Conservation (phyloP, 2,888 invertebrate genomes). For the Campaea margaritaria region DNA sequence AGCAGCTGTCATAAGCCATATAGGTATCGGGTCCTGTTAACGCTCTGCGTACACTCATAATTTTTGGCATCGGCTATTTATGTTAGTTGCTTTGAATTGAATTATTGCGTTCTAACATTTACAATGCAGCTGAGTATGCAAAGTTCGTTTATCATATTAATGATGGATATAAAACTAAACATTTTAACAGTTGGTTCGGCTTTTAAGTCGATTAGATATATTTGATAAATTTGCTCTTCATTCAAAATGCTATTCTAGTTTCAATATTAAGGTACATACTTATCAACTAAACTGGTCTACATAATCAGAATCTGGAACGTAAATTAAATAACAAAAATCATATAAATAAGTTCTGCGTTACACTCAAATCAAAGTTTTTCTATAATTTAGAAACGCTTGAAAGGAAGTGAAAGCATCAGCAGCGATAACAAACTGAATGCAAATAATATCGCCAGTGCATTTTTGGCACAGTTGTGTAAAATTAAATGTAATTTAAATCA, state of each 20-base stretch:
- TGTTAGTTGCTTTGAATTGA: no score
- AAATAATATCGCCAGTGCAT: constrained; percentile 44
- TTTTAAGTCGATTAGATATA: no score
- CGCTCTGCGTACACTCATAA: no score
- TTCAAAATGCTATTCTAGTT: constrained; percentile 16
- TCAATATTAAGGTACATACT: constrained; percentile 2
- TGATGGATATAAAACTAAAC: no score
- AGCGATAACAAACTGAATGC: neutral
- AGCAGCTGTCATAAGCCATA: no score
- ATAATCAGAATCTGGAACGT: neutral
- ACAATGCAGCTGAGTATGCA: no score
- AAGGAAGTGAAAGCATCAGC: neutral
- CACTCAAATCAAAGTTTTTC: neutral
- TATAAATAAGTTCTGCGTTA: neutral
- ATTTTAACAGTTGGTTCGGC: no score
- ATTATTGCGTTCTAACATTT: no score
- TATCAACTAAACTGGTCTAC: constrained; percentile 8
- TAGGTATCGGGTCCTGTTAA: no score
- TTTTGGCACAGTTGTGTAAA: constrained; percentile 55
- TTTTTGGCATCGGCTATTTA: no score
- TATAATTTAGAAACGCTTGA: neutral
- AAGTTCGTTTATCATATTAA: no score
- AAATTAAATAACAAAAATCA: neutral
- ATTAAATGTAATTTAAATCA: constrained; percentile 26
- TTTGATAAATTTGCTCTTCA: neutral